phyloP scores from a whole-genome alignment of 1,140 invertebrate genomes.

The Zophobas morio region DNA sequence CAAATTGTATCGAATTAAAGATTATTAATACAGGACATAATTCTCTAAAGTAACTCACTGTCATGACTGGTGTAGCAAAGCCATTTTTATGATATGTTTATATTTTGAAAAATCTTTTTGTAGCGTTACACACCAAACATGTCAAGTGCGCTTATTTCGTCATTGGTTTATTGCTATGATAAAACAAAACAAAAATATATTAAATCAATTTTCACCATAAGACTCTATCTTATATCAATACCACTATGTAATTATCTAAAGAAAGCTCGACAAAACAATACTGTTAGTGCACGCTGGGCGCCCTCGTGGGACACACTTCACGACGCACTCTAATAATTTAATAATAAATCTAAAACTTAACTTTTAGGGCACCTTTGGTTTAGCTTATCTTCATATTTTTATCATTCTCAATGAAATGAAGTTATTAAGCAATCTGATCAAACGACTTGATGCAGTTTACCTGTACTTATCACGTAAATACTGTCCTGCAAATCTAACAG shows the following conservation, averaged over 20 bases:
- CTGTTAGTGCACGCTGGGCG: conserved; percentile 23
- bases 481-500: conserved; percentile 61
- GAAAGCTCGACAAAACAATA: conserved; percentile 52
- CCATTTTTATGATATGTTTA: conserved; percentile 56
- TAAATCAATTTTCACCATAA: conserved; percentile 52
- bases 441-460: conserved; percentile 48
- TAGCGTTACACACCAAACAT: conserved; percentile 48
- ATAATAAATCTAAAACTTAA: conserved; percentile 66
- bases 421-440: conserved; percentile 38
- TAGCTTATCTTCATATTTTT: conserved; percentile 65
- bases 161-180: conserved; percentile 64
- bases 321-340: conserved; percentile 54
- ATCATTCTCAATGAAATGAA: conserved; percentile 51
- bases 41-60: conserved; percentile 33
- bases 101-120: conserved; percentile 33
- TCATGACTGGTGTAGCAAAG: conserved; percentile 51
- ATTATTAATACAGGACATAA: conserved; percentile 29
- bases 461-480: conserved; percentile 61
- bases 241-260: conserved; percentile 48
- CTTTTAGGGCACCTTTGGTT: conserved; percentile 70
- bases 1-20: conserved; percentile 43
- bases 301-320: conserved; percentile 1
- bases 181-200: conserved; percentile 58
- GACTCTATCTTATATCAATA: conserved; percentile 45
- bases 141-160: conserved; percentile 27